These are phyloP conservation scores for Temnothorax nylanderi DNA, from an alignment of 1,140 invertebrate species.

Conservation along the genomic window DNA sequence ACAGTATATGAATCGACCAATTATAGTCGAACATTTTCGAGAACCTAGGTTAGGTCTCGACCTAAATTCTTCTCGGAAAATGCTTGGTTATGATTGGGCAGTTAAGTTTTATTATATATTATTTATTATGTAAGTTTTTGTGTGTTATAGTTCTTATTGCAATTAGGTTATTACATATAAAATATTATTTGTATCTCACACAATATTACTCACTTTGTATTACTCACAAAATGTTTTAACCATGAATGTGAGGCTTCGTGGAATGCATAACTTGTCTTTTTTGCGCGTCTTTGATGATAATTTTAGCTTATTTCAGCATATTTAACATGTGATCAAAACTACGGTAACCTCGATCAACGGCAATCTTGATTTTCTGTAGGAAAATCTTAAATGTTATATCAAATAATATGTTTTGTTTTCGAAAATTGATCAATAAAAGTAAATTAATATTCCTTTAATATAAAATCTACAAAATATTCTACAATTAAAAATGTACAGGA, in stretches of 20 bases:
- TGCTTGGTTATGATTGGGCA: neutral
- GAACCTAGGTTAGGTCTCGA: neutral
- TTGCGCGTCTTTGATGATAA: neutral
- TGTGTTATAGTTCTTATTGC: neutral
- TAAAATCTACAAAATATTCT: neutral
- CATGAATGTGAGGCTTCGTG: neutral
- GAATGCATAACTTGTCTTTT: neutral
- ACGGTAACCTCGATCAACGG: neutral
- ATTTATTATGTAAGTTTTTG: neutral
- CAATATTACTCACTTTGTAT: neutral
- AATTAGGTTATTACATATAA: neutral
- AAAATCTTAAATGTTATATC: neutral
- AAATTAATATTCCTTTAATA: neutral
- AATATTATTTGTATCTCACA: neutral
- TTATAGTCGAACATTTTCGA: neutral
- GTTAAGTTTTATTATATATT: neutral
- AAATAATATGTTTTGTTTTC: conserved; percentile 1
- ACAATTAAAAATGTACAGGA: neutral
- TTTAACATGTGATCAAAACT: neutral
- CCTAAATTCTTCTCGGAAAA: neutral
- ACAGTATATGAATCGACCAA: neutral
- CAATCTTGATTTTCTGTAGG: neutral
- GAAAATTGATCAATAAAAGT: neutral
- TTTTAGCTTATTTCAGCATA: neutral
- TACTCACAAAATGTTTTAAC: neutral